Percentiles rank a stretch among this genome's conserved stretches.
Conservation (phyloP, 2,888 invertebrate genomes). For the Clusia tigrina region DNA sequence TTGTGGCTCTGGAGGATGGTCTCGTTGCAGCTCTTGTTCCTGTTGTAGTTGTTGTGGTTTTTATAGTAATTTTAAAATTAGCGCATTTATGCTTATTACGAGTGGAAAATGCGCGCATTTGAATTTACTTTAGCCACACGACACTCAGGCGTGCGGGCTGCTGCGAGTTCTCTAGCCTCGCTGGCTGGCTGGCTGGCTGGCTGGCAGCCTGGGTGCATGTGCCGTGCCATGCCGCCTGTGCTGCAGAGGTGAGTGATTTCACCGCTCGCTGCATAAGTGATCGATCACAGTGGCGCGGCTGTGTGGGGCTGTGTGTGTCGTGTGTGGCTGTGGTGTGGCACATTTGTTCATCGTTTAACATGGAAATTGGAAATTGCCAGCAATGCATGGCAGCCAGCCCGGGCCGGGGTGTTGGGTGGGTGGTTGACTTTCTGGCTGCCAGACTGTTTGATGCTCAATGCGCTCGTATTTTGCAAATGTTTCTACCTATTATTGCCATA, state of each 20-base stretch:
- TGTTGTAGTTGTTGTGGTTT: constrained; percentile 3
- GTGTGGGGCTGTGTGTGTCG: constrained; percentile 4
- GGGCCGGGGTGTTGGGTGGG: constrained; percentile 8
- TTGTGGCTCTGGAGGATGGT: too few species aligned
- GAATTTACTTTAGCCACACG: background rate
- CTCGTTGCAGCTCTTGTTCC: too few species aligned
- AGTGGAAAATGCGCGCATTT: background rate
- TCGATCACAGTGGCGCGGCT: background rate
- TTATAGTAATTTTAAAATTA: background rate
- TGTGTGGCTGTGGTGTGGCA: background rate
- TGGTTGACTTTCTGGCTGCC: background rate
- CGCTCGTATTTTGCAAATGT: background rate
- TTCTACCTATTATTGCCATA: constrained; percentile 34
- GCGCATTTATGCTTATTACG: constrained; percentile 19
- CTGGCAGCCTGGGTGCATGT: background rate
- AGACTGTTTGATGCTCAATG: background rate
- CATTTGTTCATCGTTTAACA: constrained; percentile 5
- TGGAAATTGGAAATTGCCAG: background rate
- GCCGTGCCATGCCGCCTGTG: background rate
- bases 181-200: background rate
- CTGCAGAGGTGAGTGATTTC: constrained; percentile 20
- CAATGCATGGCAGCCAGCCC: constrained; percentile 5
- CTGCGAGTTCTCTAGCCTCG: background rate
- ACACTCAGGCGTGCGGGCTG: background rate
- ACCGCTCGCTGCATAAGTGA: too few species aligned